phyloP scores from a whole-genome alignment of 2,888 invertebrate genomes.

The Zele albiditarsus region DNA sequence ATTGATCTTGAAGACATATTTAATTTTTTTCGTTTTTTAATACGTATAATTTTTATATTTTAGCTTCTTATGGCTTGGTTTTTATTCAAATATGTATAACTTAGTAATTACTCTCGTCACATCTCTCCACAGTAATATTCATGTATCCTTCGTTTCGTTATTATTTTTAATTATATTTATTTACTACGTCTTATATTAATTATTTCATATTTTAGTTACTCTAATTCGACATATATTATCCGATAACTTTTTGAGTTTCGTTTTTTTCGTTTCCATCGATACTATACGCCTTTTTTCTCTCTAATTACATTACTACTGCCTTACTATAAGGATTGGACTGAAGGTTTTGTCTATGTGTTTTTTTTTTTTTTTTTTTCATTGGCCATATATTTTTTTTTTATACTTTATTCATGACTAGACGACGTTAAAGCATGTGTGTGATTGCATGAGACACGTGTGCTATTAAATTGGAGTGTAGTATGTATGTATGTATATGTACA shows the following conservation, averaged over 20 bases:
- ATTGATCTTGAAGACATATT: constrained; percentile 51
- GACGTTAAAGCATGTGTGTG: constrained; percentile 49
- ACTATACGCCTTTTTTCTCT: constrained; percentile 56
- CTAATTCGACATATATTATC: constrained; percentile 26
- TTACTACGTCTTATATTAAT: constrained; percentile 39
- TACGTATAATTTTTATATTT: constrained; percentile 56
- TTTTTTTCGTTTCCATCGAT: constrained; percentile 45
- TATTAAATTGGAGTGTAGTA: constrained; percentile 14
- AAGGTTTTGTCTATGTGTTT: constrained; percentile 68
- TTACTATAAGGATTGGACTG: constrained; percentile 73
- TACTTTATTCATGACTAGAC: constrained; percentile 49
- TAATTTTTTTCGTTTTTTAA: constrained; percentile 46
- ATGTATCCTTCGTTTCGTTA: constrained; percentile 46
- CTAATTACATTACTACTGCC: constrained; percentile 67
- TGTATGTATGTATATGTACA: background rate
- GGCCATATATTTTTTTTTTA: constrained; percentile 53
- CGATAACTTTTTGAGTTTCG: constrained; percentile 32
- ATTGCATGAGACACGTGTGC: constrained; percentile 57
- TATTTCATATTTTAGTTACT: constrained; percentile 42
- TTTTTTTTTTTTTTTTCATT: constrained; percentile 60
- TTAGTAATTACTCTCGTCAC: constrained; percentile 53
- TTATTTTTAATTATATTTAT: constrained; percentile 42
- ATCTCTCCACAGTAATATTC: constrained; percentile 49
- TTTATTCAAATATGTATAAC: constrained; percentile 49
- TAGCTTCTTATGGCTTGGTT: constrained; percentile 60